Evolutionary conservation across 2,113 vertebrate species (phyloP).

Genomic region (Paratilapia polleni): DNA sequence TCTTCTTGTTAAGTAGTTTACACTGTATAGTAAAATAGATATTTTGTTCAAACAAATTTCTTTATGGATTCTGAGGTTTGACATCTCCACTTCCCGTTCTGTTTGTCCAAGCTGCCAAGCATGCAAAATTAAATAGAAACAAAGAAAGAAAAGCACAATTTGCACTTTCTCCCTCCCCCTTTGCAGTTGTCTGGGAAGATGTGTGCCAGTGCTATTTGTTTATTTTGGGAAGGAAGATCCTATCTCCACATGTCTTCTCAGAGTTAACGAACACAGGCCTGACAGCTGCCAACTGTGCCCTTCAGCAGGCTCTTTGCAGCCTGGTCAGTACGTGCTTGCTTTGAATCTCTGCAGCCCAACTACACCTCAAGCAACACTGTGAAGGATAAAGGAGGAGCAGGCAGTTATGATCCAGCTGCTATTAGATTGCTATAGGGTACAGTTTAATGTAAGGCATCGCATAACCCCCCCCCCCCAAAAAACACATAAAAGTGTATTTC

Average conservation of each 20-base stretch:
- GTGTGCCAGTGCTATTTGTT: conserved; percentile 72
- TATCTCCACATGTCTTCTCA: conserved; percentile 68
- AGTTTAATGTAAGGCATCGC: background rate
- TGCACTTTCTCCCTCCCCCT: conserved; percentile 26
- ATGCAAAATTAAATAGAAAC: conserved; percentile 22
- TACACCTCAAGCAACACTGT: conserved; percentile 35
- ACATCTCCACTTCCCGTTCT: background rate
- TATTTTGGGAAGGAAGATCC: conserved; percentile 72
- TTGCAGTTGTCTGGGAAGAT: conserved; percentile 49
- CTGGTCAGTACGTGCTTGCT: background rate
- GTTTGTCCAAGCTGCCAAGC: background rate
- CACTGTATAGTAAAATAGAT: background rate
- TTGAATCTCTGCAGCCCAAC: background rate
- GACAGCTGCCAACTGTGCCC: conserved; percentile 79
- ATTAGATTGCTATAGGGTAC: background rate
- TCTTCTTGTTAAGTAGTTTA: background rate
- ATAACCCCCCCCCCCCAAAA: too few relatives aligned
- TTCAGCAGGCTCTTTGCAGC: conserved; percentile 56
- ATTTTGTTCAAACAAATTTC: too few relatives aligned
- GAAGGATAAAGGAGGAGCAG: background rate
- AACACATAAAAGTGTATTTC: background rate
- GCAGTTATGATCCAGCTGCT: background rate
- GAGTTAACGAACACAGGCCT: conserved; percentile 70
- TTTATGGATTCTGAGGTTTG: background rate
- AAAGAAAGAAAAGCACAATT: conserved; percentile 16